Evolutionary conservation across 2,888 invertebrate species (phyloP), one percentile per base, ranked within the genome.

Genomic region (Eumerus sabulonum): DNA sequence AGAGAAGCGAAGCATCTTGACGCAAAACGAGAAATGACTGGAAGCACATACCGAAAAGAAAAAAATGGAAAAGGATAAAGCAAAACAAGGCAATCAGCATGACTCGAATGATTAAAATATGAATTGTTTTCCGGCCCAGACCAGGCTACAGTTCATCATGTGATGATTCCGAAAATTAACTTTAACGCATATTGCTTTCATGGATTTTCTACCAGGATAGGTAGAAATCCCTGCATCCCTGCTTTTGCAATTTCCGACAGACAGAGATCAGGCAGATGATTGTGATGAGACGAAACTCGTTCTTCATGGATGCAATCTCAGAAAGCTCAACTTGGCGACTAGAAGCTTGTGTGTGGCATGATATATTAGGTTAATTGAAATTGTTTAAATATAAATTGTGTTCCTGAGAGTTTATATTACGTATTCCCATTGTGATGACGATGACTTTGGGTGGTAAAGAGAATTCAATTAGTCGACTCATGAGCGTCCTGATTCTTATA

Each of bases 351-450:
- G 27, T 27, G 27, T 67, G 72, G 72, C 51, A 57, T 67, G 71
- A 77, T 77, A 72, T 77, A 77, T 77, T 72, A 77, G 67, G 72
- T 77, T 77, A 77, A 77, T 77, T 77, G 72, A 77, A 77, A 77
- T 67, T 67, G 51, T 63, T 67, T 77, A 53, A 72, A 62, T 62
- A 45, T 56, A 63, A 77, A 77, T 57, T 54, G 56, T 77, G 57
- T 70, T 62, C 36, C 51, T 11, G 42, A 14, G 38, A 7, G 16
- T 56, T 9, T 53, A 16, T 38, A 48, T 56, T 38, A 76, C 51
- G 66, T 71, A 66, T 71, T 76, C 60, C 14, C 66, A n/a, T 50
- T 50, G 45, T 40, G 44, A 14, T 18, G 44, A 44, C 42, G 38
- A n/a, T 16, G 16, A 35, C 17, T 44, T 18, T 17, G 13, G 42